Evolutionary conservation across 1,140 invertebrate species (phyloP), one percentile per base, ranked within the genome.

Genomic region (Drosophila jambulina): DNA sequence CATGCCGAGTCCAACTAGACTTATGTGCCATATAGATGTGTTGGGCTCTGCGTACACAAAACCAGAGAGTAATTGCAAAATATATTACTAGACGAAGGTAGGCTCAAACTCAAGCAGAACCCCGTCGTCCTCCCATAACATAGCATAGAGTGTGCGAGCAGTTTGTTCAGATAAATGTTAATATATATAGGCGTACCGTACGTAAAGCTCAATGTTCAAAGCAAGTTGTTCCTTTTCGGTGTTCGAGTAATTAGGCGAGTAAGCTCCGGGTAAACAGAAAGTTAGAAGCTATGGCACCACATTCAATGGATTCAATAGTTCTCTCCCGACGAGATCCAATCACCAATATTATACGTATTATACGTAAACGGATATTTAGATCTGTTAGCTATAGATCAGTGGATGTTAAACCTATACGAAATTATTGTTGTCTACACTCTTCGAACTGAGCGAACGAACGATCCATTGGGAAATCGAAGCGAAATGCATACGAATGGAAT

Each of bases 131-230:
- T 36, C 53, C 53, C 53, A 56, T 17, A 38, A 12, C 32, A 59
- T 45, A 46, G 45, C 58, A 42, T 56, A 51, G 48, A 51, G 48
- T 32, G 48, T 51, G 48, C 27, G 70, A 57, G 62, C 80, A 63
- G 67, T 82, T 78, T 65, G 70, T 83, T 72, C 76, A 72, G 62
- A 71, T 76, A 84, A 54, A 72, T 72, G 68, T 85, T 82, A 74
- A 80, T 64, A 67, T 80, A 76, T 68, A 64, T 80, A 79, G 49
- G 45, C 62, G 54, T 80, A 75, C 62, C 56, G 64, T 78, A 78
- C 63, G 77, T 72, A 79, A 84, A 90, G 85, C 85, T 90, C 85
- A 90, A 90, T 90, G 85, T 90, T 90, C 86, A 90, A 90, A 90
- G 86, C 81, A 70, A 85, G 79, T 90, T 90, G 85, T 90, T 90